A percentile compares a stretch with the other conserved stretches of the same genome.
Conservation (phyloP, 2,888 invertebrate genomes). For the Epistrophe eligans region DNA sequence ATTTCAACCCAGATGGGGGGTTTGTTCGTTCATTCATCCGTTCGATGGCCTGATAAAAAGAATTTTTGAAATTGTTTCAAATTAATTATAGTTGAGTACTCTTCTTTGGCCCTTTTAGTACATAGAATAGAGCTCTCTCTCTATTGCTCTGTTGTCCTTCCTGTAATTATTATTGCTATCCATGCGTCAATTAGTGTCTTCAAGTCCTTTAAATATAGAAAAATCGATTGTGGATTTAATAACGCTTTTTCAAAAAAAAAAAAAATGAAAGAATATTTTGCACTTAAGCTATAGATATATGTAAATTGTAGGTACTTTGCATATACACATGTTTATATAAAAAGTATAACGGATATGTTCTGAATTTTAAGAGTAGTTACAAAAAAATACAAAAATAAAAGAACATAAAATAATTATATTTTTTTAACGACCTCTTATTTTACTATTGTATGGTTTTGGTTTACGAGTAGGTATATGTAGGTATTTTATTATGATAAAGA, state of each 20-base stretch:
- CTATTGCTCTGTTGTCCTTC: constrained; percentile 4
- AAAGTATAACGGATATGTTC: constrained; percentile 22
- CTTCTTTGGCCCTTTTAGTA: constrained; percentile 11
- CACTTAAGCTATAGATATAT: not conserved
- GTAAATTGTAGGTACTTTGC: no score
- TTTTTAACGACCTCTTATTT: constrained; percentile 8
- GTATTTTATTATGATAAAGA: not conserved
- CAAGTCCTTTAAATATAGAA: constrained; percentile 37
- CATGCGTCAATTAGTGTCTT: constrained; percentile 57
- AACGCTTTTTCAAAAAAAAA: not conserved
- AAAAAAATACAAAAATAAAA: not conserved
- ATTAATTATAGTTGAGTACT: constrained; percentile 64
- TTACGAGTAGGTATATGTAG: no score
- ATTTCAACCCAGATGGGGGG: not conserved
- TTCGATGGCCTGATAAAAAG: constrained; percentile 51
- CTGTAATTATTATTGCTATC: constrained; percentile 50
- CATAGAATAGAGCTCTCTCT: not conserved
- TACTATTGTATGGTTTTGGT: not conserved
- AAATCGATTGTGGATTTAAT: constrained; percentile 23
- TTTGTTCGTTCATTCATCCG: constrained; percentile 37
- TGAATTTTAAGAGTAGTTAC: not conserved
- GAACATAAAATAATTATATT: not conserved
- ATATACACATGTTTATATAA: not conserved
- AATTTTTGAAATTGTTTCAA: constrained; percentile 58
- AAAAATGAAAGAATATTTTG: not conserved